Evolutionary conservation across 2,888 invertebrate species (phyloP).

Genomic region (Incurvaria masculella): DNA sequence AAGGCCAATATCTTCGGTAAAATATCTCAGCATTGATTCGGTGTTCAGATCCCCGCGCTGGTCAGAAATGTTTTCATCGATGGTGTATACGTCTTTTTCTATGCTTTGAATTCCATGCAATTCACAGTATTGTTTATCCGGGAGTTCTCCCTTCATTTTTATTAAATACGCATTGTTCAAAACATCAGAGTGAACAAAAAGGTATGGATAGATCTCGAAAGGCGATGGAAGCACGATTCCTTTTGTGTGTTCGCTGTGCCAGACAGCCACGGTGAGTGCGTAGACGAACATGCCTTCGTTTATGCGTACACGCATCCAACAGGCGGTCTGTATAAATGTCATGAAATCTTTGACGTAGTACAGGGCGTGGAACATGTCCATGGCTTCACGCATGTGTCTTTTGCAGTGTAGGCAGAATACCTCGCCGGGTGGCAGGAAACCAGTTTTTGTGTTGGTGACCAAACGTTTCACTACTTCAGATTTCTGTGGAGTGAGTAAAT

Average conservation of each 20-base stretch:
- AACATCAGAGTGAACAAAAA: conserved; percentile 65
- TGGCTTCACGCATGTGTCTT: conserved; percentile 48
- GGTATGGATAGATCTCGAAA: conserved; percentile 62
- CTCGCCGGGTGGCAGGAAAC: conserved; percentile 54
- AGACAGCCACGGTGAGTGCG: conserved; percentile 49
- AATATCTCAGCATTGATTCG: conserved; percentile 60
- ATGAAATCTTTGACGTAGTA: conserved; percentile 53
- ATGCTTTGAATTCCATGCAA: conserved; percentile 49
- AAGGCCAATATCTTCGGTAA: conserved; percentile 63
- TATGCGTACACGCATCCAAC: conserved; percentile 49
- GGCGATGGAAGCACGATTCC: conserved; percentile 53
- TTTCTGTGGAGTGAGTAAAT: conserved; percentile 35
- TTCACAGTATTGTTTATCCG: conserved; percentile 48
- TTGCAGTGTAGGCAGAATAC: conserved; percentile 49
- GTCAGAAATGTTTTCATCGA: conserved; percentile 65
- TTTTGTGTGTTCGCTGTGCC: conserved; percentile 49
- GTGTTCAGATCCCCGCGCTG: conserved; percentile 47
- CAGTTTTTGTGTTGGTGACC: conserved; percentile 47
- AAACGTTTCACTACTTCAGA: conserved; percentile 57
- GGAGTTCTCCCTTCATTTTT: conserved; percentile 46
- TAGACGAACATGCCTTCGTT: conserved; percentile 60
- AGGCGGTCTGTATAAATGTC: conserved; percentile 47
- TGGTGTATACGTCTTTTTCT: conserved; percentile 52
- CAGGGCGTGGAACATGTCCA: conserved; percentile 51
- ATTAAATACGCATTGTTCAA: conserved; percentile 53